These are phyloP conservation scores for Alloscopus bannaensis DNA, from an alignment of 2,888 invertebrate species.

Conservation along the genomic window DNA sequence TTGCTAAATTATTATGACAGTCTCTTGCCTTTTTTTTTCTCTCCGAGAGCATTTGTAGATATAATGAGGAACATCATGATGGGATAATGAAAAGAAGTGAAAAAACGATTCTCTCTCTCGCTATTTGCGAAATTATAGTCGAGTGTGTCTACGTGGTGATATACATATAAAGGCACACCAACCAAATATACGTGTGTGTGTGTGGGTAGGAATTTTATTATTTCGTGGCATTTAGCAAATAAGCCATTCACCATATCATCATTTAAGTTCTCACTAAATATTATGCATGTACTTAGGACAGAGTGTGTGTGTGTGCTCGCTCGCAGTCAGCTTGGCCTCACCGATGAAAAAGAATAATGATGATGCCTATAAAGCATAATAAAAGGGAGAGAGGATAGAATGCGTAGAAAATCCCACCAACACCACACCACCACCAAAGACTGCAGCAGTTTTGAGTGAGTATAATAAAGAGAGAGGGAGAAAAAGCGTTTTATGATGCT, in stretches of 20 bases:
- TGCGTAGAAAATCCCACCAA: background rate
- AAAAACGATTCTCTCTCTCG: constrained; percentile 29
- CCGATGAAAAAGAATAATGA: constrained; percentile 44
- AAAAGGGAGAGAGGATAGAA: constrained; percentile 10
- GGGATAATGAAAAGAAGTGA: constrained; percentile 29
- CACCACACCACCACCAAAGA: constrained; percentile 23
- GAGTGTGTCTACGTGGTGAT: background rate
- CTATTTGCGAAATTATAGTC: constrained; percentile 35
- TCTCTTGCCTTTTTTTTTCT: constrained; percentile 32
- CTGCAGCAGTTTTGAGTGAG: constrained; percentile 45
- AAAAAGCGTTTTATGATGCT: constrained; percentile 53
- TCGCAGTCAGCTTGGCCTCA: no score
- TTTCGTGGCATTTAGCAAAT: constrained; percentile 62
- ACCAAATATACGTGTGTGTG: constrained; percentile 31
- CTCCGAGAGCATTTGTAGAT: constrained; percentile 34
- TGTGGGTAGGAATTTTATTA: constrained; percentile 58
- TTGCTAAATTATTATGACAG: constrained; percentile 68
- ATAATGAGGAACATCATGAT: constrained; percentile 49
- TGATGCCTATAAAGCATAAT: background rate
- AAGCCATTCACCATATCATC: constrained; percentile 34
- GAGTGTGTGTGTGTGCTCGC: no score
- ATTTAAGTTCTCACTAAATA: constrained; percentile 1
- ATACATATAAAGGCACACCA: constrained; percentile 1
- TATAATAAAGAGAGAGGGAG: constrained; percentile 42
- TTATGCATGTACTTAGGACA: no score